phyloP scores from a whole-genome alignment of 2,888 invertebrate species.

The Drosophila fungiperda region DNA sequence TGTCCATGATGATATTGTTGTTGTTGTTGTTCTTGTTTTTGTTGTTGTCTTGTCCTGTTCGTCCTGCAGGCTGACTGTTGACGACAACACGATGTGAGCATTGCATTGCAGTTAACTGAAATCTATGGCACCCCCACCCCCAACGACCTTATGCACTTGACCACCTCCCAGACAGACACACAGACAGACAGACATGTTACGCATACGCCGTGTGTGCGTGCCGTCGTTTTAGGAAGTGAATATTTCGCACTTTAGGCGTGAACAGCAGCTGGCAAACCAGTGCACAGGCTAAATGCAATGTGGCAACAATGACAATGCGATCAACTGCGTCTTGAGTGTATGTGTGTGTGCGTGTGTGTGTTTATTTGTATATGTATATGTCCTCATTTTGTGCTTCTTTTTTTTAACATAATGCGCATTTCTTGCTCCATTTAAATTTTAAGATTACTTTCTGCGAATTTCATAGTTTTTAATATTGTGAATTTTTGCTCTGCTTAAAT shows the following conservation, averaged over 20 bases:
- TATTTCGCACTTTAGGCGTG: slow-evolving; percentile 41
- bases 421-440: background rate
- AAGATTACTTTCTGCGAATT: background rate
- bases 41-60: slow-evolving; percentile 19
- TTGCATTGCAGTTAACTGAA: slow-evolving; percentile 64
- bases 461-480: background rate
- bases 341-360: background rate
- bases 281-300: slow-evolving; percentile 22
- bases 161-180: slow-evolving; percentile 20
- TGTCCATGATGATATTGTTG: slow-evolving; percentile 24
- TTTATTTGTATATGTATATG: slow-evolving; percentile 31
- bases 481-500: background rate
- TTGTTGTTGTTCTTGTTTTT: slow-evolving; percentile 14
- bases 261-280: slow-evolving; percentile 29
- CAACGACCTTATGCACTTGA: slow-evolving; percentile 28
- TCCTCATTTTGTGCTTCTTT: background rate
- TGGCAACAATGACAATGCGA: slow-evolving; percentile 25
- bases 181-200: slow-evolving; percentile 22
- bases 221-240: slow-evolving; percentile 30
- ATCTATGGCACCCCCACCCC: slow-evolving; percentile 54
- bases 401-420: slow-evolving; percentile 25
- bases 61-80: slow-evolving; percentile 41
- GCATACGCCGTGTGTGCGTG: slow-evolving; percentile 60
- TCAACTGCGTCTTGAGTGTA: slow-evolving; percentile 16
- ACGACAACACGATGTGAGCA: slow-evolving; percentile 54